Conservation (phyloP, 2,888 invertebrate genomes). For the Stenotaenia linearis region DNA sequence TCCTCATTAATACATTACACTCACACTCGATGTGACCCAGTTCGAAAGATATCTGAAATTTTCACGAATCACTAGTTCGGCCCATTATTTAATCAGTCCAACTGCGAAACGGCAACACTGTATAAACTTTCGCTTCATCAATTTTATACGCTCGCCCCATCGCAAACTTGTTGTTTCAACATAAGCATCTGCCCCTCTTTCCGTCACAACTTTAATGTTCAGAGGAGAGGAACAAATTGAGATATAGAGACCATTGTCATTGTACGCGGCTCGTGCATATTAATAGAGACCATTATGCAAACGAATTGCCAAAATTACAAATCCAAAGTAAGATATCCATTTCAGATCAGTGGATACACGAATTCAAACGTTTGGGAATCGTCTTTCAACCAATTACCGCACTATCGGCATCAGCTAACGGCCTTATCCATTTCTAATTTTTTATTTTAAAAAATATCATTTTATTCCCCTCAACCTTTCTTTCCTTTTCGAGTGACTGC, state of each 20-base stretch:
- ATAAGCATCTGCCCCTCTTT: constrained; percentile 2
- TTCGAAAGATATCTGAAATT: neutral
- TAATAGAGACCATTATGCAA: neutral
- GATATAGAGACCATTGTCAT: constrained; percentile 8
- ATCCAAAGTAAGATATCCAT: neutral
- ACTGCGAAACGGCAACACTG: neutral
- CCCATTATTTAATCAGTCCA: constrained; percentile 7
- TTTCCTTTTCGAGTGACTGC: neutral
- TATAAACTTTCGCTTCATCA: constrained; percentile 1
- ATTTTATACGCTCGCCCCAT: constrained; percentile 10
- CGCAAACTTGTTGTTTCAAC: neutral
- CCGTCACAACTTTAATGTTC: constrained; percentile 1
- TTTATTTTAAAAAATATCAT: too few species aligned
- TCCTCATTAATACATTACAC: neutral
- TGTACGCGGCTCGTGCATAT: neutral
- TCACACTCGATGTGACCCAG: too few species aligned
- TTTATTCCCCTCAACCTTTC: neutral
- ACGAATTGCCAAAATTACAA: constrained; percentile 7
- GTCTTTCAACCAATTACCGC: neutral
- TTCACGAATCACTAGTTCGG: neutral
- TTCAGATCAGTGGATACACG: neutral
- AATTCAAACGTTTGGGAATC: neutral
- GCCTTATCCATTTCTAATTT: neutral
- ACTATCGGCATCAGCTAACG: neutral
- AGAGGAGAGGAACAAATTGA: constrained; percentile 8